These are phyloP conservation scores for Netelia inedita DNA, from an alignment of 2,888 invertebrate genomes.

Conservation along the genomic window DNA sequence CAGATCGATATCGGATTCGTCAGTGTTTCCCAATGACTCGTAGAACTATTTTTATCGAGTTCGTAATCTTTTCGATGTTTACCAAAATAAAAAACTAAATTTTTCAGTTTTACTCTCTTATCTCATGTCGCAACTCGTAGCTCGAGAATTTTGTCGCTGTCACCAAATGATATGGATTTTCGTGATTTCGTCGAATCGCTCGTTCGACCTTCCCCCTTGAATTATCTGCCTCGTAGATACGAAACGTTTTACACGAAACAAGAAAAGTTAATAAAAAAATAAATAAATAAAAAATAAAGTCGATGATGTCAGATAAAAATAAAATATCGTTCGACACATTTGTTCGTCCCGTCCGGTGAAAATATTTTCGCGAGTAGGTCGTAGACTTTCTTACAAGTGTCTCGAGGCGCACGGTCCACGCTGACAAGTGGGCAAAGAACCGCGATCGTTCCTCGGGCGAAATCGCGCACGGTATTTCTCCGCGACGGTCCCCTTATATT, in stretches of 20 bases:
- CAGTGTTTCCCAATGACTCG: too few species aligned
- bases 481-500: slow-evolving; percentile 3
- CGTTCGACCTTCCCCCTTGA: slow-evolving; percentile 46
- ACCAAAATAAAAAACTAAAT: too few species aligned
- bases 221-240: slow-evolving; percentile 23
- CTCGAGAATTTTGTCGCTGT: not conserved
- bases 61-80: too few species aligned
- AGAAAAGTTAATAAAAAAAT: too few species aligned
- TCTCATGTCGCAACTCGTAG: not conserved
- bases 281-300: too few species aligned
- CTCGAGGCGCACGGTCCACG: slow-evolving; percentile 16
- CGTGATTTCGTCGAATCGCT: slow-evolving; percentile 44
- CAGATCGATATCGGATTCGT: not conserved
- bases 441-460: slow-evolving; percentile 34
- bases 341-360: not conserved
- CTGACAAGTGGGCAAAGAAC: slow-evolving; percentile 46
- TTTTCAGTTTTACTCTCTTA: too few species aligned
- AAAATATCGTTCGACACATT: slow-evolving; percentile 14
- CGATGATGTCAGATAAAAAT: too few species aligned
- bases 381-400: slow-evolving; percentile 39
- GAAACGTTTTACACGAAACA: not conserved
- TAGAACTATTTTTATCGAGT: too few species aligned
- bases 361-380: slow-evolving; percentile 22
- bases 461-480: slow-evolving; percentile 41
- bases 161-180: slow-evolving; percentile 41